Base-by-base conservation (phyloP, 2,888 invertebrate genomes). In the Brachylomia viminalis region DNA sequence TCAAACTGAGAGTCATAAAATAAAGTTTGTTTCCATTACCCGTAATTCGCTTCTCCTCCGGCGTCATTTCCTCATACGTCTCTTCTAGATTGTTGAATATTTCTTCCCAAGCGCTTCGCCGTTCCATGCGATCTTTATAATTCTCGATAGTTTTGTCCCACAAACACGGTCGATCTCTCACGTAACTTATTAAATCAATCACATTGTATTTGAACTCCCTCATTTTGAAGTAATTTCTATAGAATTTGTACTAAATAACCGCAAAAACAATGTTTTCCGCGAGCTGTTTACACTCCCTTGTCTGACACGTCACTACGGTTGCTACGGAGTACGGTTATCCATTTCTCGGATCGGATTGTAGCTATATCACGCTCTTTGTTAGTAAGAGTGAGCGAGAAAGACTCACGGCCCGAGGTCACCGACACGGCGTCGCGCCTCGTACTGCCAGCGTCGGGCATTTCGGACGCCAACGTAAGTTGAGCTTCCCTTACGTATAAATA, bases 101-200 rank as follows among this genome's bases (percentile, higher is more conserved):
- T 81, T 95, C 93, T 69, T 94, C 93, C 96, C 96, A 96, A 86
- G 96, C 95, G 23, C 81, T 77, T 58, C 94, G 87, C 61, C 95
- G 91, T 87, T 96, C 96, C 0, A 92, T 84, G 0, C 95, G 92
- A 85, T 96, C 96, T 86, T 95, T 96, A 79, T 96, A 95, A 75
- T 89, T 90, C 61, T 96, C 96, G 56, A 92, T 83, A n/a, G 90
- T 91, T 84, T 93, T 95, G 86, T 96, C 94, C 96, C 96, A 96
- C 71, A 96, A 87, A 75, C 95, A 95, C 0, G 95, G 95, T 0
- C 95, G 90, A 2, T 93, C 92, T 68, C 87, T 89, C 2, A 96
- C 92, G 2, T 86, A 86, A 27, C 92, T 86, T 71, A 96, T 93
- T 76, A 96, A 90, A 67, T 91, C 86, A 42, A 92, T 79, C 7